Evolutionary conservation across 2,113 vertebrate genomes (phyloP).

Genomic region (Sula dactylatra): DNA sequence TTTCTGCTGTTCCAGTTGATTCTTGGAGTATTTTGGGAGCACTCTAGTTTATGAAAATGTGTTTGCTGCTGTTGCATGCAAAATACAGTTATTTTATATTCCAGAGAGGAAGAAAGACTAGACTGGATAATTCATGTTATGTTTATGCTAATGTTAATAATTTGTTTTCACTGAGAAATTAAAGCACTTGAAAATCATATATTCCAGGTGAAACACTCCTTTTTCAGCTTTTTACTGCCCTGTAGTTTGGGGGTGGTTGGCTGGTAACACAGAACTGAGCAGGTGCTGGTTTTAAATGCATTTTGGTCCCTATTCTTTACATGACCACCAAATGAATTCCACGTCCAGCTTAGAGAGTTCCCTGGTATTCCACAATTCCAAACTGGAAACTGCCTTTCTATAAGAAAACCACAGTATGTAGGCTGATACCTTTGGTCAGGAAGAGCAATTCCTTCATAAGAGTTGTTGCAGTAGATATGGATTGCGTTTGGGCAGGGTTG

Average conservation of each 20-base stretch:
- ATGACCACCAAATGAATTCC: not conserved
- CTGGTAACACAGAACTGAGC: not conserved
- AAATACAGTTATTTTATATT: not conserved
- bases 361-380: not conserved
- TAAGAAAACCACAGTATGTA: not conserved
- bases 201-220: not conserved
- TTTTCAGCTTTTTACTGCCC: not conserved
- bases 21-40: not conserved
- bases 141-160: not conserved
- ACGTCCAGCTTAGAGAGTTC: not conserved
- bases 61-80: not conserved
- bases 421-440: not conserved
- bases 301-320: not conserved
- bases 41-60: not conserved
- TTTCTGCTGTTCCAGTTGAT: not conserved
- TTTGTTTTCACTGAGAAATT: not conserved
- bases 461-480: not conserved
- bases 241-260: not conserved
- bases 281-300: not conserved
- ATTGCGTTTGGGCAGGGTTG: not conserved
- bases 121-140: not conserved
- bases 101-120: not conserved
- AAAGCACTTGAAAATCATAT: not conserved
- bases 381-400: not conserved
- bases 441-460: not conserved